A percentile compares a stretch with the other conserved stretches of the same genome.
These are phyloP conservation scores for Neuroterus valhalla DNA, from an alignment of 1,140 invertebrate genomes.

Conservation along the genomic window DNA sequence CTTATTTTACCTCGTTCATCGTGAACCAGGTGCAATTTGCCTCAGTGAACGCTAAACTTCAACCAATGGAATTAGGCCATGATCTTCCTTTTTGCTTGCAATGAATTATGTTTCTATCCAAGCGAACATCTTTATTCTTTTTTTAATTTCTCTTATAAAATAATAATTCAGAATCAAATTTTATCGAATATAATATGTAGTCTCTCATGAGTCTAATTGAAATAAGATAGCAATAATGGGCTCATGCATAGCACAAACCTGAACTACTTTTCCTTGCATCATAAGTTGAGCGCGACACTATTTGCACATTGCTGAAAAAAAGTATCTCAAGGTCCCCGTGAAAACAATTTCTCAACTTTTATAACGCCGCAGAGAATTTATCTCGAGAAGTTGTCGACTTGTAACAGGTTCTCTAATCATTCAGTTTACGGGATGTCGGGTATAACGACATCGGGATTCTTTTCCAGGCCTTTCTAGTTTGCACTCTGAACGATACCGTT, in stretches of 20 bases:
- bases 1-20: not conserved
- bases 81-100: not conserved
- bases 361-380: conserved; percentile 19
- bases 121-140: conserved; percentile 1
- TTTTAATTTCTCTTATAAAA: too few species aligned
- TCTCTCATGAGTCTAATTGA: too few species aligned
- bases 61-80: not conserved
- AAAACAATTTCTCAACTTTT: conserved; percentile 16
- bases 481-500: conserved; percentile 5
- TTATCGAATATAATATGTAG: too few species aligned
- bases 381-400: conserved; percentile 25
- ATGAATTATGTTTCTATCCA: not conserved
- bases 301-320: conserved; percentile 9
- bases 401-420: conserved; percentile 20
- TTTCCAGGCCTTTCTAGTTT: conserved; percentile 21
- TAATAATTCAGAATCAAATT: too few species aligned
- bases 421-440: conserved; percentile 23
- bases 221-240: not conserved
- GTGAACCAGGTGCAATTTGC: conserved; percentile 12
- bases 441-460: conserved; percentile 13
- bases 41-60: conserved; percentile 10
- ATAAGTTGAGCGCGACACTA: not conserved
- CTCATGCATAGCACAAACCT: not conserved
- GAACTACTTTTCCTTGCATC: conserved; percentile 23
- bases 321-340: conserved; percentile 14